A percentile compares a stretch with the other conserved stretches of the same genome.
phyloP scores from a whole-genome alignment of 2,888 invertebrate species.

The Rapana venosa region DNA sequence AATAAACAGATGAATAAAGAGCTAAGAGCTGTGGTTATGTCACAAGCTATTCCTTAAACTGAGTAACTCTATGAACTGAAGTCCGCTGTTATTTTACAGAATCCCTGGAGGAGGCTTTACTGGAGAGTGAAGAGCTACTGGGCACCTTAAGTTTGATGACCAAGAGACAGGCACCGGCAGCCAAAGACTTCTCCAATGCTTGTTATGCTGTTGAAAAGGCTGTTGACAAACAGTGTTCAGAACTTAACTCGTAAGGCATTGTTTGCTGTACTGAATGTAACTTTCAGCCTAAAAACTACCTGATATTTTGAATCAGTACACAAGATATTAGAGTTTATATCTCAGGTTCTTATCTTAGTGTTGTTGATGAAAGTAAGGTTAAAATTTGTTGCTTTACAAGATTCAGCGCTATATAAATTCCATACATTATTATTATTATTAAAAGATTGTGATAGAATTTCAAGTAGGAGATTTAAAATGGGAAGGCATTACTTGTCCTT shows the following conservation, averaged over 20 bases:
- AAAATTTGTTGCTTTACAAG: no score
- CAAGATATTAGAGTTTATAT: not conserved
- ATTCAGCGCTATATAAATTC: no score
- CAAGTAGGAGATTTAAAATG: no score
- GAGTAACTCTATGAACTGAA: no score
- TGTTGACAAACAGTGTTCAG: constrained; percentile 55
- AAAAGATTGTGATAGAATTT: no score
- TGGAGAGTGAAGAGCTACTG: constrained; percentile 70
- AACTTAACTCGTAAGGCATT: constrained; percentile 59
- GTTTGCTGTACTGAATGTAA: no score
- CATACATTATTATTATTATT: no score
- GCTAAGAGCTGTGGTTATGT: no score
- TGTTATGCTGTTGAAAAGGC: constrained; percentile 60
- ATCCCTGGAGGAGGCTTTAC: constrained; percentile 59
- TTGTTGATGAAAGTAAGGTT: no score
- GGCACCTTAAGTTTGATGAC: constrained; percentile 59
- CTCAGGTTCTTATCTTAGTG: not conserved
- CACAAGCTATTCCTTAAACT: no score
- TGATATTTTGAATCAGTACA: not conserved
- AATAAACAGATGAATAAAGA: no score
- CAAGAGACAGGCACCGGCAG: constrained; percentile 57
- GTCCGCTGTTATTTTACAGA: constrained; percentile 50
- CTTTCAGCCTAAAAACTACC: not conserved
- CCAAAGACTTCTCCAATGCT: constrained; percentile 59
- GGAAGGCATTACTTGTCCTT: no score